Evolutionary conservation across 2,113 vertebrate species (phyloP), one percentile per base, ranked within the genome.

Genomic region (Pantherophis guttatus): DNA sequence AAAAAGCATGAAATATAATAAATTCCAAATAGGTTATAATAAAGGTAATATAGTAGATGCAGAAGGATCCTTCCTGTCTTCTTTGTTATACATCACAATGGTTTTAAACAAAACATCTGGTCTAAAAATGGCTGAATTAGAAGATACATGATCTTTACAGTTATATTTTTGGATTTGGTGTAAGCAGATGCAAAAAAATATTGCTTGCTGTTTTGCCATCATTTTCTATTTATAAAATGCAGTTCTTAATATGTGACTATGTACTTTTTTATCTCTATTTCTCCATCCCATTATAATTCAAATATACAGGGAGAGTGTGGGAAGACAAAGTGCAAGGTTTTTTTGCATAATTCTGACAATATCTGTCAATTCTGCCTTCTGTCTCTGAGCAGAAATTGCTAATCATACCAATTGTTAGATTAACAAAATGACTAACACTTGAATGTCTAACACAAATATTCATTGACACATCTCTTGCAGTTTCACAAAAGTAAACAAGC

Each of bases 241-340:
- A 96, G 93, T 81, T 94, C 94, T 59, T 88, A 91, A 0, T 39
- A 86, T 94, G 29, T 94, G 95, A 95, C 94, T 94, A 53, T 29
- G 6, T 93, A 44, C 91, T 39, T 70, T 58, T 24, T 93, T 89
- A 55, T 87, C 55, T 86, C 88, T 62, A 33, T n/a, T 93, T 33
- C 29, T 55, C 12, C 54, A 52, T n/a, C 87, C 44, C 87, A 55
- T 23, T 75, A 11, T 90, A 93, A 44, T 3, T 95, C 89, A 58
- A 0, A 1, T 21, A 58, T 10, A 15, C 44, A 89, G 95, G 57
- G 89, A 89, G 0, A n/a, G 58, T 0, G 94, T 94, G 95, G 96
- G 96, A 93, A 96, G 93, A 91, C 50, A 23, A 92, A 70, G 75
- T 70, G 1, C 0, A 48, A 88, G 90, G 3, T 65, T 48, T 88